These are phyloP conservation scores for Amiota communis DNA, from an alignment of 2,888 invertebrate species.

Conservation along the genomic window DNA sequence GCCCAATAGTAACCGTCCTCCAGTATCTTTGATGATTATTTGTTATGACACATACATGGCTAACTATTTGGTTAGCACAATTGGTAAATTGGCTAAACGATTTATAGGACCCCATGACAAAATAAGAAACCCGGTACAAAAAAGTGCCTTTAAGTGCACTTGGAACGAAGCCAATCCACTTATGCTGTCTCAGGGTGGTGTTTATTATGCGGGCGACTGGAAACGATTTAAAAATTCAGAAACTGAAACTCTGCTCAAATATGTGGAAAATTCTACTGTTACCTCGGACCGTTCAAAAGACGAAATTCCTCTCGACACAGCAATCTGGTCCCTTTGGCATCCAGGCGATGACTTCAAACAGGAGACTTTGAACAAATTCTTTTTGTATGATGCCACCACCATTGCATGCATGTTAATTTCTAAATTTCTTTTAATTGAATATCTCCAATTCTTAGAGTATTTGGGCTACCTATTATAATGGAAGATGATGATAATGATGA, in stretches of 20 bases:
- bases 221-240: constrained; percentile 56
- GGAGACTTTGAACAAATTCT: constrained; percentile 63
- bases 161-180: constrained; percentile 71
- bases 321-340: constrained; percentile 72
- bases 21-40: constrained; percentile 68
- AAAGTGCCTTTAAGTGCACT: constrained; percentile 40
- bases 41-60: constrained; percentile 63
- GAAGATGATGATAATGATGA: constrained; percentile 49
- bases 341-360: constrained; percentile 61
- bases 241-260: constrained; percentile 60
- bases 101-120: constrained; percentile 66
- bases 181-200: constrained; percentile 69
- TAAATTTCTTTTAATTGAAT: constrained; percentile 2
- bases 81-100: constrained; percentile 67
- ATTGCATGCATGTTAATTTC: neutral
- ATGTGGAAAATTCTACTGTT: constrained; percentile 57
- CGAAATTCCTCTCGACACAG: constrained; percentile 60
- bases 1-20: constrained; percentile 57
- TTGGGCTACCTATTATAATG: constrained; percentile 70
- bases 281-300: constrained; percentile 40
- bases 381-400: constrained; percentile 60
- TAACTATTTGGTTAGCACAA: constrained; percentile 58
- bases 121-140: constrained; percentile 48
- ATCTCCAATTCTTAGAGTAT: constrained; percentile 59
- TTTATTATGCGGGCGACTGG: constrained; percentile 73